A percentile compares a stretch with the other conserved stretches of the same genome.
Conservation (phyloP, 2,888 invertebrate species). For the Cephus nigrinus region DNA sequence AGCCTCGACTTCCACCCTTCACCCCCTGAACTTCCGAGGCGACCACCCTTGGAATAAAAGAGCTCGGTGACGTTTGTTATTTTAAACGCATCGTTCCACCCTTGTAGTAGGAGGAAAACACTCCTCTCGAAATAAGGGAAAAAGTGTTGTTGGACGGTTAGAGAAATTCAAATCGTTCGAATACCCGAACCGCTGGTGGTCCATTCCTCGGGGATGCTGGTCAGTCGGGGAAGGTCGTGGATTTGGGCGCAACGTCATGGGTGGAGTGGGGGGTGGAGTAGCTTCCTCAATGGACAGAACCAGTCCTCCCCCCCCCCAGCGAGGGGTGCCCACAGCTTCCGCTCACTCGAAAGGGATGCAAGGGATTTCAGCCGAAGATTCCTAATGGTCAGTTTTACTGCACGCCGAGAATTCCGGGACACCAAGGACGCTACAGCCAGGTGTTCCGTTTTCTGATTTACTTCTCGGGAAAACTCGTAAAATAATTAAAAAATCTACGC, state of each 20-base stretch:
- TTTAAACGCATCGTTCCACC: too few relatives aligned
- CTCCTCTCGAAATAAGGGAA: too few relatives aligned
- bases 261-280: background rate
- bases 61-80: too few relatives aligned
- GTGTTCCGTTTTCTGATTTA: conserved; percentile 39
- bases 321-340: conserved; percentile 28
- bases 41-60: too few relatives aligned
- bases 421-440: conserved; percentile 52
- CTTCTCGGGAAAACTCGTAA: conserved; percentile 45
- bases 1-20: too few relatives aligned
- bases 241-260: conserved; percentile 13
- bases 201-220: conserved; percentile 32
- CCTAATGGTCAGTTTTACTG: conserved; percentile 53
- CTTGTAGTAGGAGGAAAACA: too few relatives aligned
- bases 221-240: conserved; percentile 19
- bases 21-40: too few relatives aligned
- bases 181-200: conserved; percentile 32
- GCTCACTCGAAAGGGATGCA: conserved; percentile 35
- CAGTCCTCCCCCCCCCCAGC: conserved; percentile 22
- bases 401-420: conserved; percentile 52
- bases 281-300: background rate
- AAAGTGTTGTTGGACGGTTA: too few relatives aligned
- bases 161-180: conserved; percentile 18
- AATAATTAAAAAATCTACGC: conserved; percentile 40
- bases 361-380: conserved; percentile 15